These are phyloP conservation scores for Hylaeus volcanicus DNA, from an alignment of 1,140 invertebrate genomes.

Conservation along the genomic window DNA sequence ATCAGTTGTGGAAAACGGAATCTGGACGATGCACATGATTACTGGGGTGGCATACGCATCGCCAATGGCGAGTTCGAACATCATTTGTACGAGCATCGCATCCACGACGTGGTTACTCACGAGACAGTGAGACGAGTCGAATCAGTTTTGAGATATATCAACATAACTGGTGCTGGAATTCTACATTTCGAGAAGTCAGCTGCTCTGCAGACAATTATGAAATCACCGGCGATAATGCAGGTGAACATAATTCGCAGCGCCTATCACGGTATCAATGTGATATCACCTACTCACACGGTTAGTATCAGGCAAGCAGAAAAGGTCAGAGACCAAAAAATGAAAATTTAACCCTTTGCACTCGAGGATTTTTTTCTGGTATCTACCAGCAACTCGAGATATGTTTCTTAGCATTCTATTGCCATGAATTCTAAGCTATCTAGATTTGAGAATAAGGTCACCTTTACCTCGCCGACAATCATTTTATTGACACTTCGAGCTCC, in stretches of 20 bases:
- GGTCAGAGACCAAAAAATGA: too few species aligned
- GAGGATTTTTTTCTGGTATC: too few species aligned
- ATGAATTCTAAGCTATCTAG: too few species aligned
- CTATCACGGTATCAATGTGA: conserved; percentile 94
- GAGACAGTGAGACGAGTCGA: conserved; percentile 85
- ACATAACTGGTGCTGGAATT: conserved; percentile 96
- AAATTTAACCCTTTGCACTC: too few species aligned
- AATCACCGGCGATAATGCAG: conserved; percentile 90
- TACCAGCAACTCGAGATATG: too few species aligned
- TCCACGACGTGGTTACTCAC: conserved; percentile 90
- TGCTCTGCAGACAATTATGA: conserved; percentile 93
- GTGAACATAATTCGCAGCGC: conserved; percentile 93
- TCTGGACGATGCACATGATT: conserved; percentile 85
- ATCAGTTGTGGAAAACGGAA: conserved; percentile 93
- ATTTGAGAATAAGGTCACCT: too few species aligned
- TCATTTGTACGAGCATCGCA: conserved; percentile 89
- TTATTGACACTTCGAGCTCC: too few species aligned
- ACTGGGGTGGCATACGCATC: conserved; percentile 98
- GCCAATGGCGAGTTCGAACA: conserved; percentile 94
- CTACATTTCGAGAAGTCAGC: conserved; percentile 97
- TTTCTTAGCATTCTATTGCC: too few species aligned
- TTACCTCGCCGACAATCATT: too few species aligned
- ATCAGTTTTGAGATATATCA: conserved; percentile 90
- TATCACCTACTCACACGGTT: conserved; percentile 92
- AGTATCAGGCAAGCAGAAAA: conserved; percentile 47